Evolutionary conservation across 2,113 vertebrate species (phyloP), one percentile per base, ranked within the genome.

Genomic region (Vulpes lagopus): DNA sequence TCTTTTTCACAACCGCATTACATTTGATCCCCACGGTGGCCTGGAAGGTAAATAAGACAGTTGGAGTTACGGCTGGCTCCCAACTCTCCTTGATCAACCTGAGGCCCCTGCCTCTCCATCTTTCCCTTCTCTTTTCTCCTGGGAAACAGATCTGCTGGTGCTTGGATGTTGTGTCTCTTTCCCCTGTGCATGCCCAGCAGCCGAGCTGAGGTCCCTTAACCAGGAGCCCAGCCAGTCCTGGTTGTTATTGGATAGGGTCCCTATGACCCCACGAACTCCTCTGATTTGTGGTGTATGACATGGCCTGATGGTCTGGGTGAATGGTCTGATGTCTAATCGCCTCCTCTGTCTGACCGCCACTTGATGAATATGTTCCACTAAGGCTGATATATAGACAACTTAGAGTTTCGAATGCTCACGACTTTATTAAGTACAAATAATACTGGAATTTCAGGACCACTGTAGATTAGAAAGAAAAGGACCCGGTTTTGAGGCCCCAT

Each of bases 281-380:
- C 35, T 79, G 81, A 93, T 65, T 96, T 79, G 60, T 94, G 69
- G 91, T 85, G 84, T 22, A 69, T 89, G 88, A 78, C 94, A 94
- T 32, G 27, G 23, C 69, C 84, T 93, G 85, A 95, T 83, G 71
- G 25, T 82, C 35, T 8, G 82, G 73, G 95, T 86, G 85, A 91
- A 81, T 9, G 25, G 12, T 57, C 91, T 93, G 78, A 90, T 86
- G 43, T 74, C 85, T 32, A 92, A 14, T 71, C 2, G 0, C 43
- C 60, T 91, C 78, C 78, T 76, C 64, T 1, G 74, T 69, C 65
- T 83, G 35, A 43, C 79, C 27, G 60, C 43, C 81, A 27, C 80
- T 53, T 43, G 53, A 81, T 80, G 93, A 91, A 95, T 91, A 93
- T 62, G 16, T 20, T 69, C 35, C 38, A 0, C 65, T 65, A 89